phyloP scores from a whole-genome alignment of 1,140 invertebrate genomes.

The Drosophila persimilis region DNA sequence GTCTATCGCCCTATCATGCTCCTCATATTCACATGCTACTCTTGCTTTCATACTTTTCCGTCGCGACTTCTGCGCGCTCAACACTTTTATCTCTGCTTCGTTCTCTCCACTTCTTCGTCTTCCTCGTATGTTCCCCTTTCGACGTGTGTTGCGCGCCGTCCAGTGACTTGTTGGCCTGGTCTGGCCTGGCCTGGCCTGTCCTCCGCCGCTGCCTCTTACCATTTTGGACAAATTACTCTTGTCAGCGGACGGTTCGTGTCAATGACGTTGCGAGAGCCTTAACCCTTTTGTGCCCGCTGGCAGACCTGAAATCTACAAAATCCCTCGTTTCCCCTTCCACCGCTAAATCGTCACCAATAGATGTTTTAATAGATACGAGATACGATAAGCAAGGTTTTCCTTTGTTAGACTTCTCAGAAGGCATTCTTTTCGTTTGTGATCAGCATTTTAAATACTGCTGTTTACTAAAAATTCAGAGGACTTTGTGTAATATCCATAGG shows the following conservation, averaged over 20 bases:
- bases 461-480: no score
- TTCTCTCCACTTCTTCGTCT: conserved; percentile 20
- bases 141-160: conserved; percentile 6
- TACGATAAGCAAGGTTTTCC: not conserved
- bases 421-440: not conserved
- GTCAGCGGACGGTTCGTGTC: conserved; percentile 38
- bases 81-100: conserved; percentile 67
- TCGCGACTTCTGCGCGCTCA: conserved; percentile 67
- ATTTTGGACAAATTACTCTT: conserved; percentile 64
- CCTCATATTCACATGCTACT: conserved; percentile 70
- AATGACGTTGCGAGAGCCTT: conserved; percentile 34
- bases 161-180: conserved; percentile 30
- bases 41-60: conserved; percentile 58
- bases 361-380: not conserved
- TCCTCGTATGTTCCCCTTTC: conserved; percentile 16
- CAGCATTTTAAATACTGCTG: not conserved
- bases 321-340: not conserved
- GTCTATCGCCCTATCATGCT: conserved; percentile 39
- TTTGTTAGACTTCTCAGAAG: not conserved
- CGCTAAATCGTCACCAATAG: conserved; percentile 3
- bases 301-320: conserved; percentile 23
- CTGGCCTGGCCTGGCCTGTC: conserved; percentile 15
- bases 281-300: conserved; percentile 18
- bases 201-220: conserved; percentile 40
- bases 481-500: no score